Conservation (phyloP, 2,797 vertebrate species). For the Xenops minutus region DNA sequence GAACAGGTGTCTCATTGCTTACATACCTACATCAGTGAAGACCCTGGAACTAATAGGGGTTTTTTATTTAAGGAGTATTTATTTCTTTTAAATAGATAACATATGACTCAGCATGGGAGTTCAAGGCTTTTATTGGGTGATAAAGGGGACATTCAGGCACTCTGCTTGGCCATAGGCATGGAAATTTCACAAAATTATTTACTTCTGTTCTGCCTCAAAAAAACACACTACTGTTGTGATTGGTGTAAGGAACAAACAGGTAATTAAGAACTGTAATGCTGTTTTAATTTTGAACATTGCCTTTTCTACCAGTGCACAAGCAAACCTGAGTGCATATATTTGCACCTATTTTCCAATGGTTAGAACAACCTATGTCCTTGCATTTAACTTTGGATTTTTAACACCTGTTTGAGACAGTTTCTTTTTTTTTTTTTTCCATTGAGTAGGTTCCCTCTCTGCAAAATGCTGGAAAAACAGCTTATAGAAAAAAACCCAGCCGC, state of each 20-base stretch:
- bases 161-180: background rate
- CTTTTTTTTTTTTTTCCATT: background rate
- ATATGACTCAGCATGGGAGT: background rate
- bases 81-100: background rate
- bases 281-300: background rate
- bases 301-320: background rate
- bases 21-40: background rate
- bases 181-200: background rate
- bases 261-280: background rate
- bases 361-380: background rate
- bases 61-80: background rate
- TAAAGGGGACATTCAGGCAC: background rate
- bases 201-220: background rate
- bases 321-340: background rate
- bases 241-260: background rate
- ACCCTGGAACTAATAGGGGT: background rate
- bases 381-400: background rate
- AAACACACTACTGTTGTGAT: background rate
- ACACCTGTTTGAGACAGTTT: background rate
- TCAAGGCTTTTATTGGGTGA: background rate
- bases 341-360: background rate
- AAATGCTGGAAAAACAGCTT: background rate
- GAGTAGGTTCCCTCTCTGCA: background rate
- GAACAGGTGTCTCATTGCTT: background rate
- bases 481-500: too few species aligned